phyloP scores from a whole-genome alignment of 2,888 invertebrate species.

The Lottia gigantea region DNA sequence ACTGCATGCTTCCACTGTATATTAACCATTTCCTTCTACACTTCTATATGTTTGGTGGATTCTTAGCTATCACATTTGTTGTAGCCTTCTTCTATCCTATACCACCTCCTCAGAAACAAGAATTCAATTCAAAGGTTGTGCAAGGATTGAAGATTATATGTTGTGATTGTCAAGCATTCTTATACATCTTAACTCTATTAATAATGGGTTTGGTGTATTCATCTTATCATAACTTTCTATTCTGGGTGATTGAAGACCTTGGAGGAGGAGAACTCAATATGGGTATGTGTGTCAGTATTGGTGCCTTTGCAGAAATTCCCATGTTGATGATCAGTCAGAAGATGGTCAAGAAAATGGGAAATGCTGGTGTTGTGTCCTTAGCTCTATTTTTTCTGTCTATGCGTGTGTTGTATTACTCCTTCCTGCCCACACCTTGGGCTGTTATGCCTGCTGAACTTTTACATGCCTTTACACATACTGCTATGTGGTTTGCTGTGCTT shows the following conservation, averaged over 20 bases:
- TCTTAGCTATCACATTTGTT: slow-evolving; percentile 51
- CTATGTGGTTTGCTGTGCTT: slow-evolving; percentile 59
- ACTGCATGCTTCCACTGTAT: slow-evolving; percentile 54
- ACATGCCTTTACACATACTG: slow-evolving; percentile 59
- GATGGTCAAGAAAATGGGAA: slow-evolving; percentile 52
- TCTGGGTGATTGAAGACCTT: slow-evolving; percentile 61
- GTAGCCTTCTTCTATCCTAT: slow-evolving; percentile 58
- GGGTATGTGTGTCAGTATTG: slow-evolving; percentile 56
- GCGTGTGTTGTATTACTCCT: slow-evolving; percentile 57
- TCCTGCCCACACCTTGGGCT: slow-evolving; percentile 58
- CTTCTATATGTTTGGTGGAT: slow-evolving; percentile 57
- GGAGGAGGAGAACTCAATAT: slow-evolving; percentile 53
- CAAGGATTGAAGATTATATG: slow-evolving; percentile 53
- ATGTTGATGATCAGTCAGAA: slow-evolving; percentile 53
- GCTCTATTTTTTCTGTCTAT: slow-evolving; percentile 47
- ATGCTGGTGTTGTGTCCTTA: slow-evolving; percentile 50
- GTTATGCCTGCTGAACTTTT: slow-evolving; percentile 53
- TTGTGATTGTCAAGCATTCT: slow-evolving; percentile 50
- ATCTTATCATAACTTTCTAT: slow-evolving; percentile 57
- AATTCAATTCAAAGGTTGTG: slow-evolving; percentile 48
- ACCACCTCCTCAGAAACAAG: slow-evolving; percentile 45
- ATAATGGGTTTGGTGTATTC: slow-evolving; percentile 55
- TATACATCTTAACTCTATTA: slow-evolving; percentile 54
- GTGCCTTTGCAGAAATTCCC: slow-evolving; percentile 57
- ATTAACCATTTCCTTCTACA: slow-evolving; percentile 60